These are phyloP conservation scores for Carapus acus DNA, from an alignment of 2,797 vertebrate genomes.

Conservation along the genomic window DNA sequence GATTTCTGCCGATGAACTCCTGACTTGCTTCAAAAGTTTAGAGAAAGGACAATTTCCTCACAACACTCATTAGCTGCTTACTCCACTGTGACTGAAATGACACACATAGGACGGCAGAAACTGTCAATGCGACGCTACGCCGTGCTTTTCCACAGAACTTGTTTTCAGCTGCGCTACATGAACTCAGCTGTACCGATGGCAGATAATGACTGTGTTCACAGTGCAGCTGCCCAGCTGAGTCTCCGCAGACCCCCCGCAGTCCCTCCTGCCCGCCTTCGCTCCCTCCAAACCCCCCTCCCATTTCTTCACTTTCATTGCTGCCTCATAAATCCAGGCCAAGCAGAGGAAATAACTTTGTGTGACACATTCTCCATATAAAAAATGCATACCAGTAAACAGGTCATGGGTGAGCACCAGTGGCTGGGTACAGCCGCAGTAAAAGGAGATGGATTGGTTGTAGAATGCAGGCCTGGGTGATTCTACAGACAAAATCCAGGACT, in stretches of 20 bases:
- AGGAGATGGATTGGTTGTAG: no score
- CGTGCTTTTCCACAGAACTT: constrained; percentile 6
- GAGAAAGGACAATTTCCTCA: no score
- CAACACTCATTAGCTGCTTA: no score
- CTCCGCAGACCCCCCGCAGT: constrained; percentile 24
- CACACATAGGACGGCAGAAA: not conserved
- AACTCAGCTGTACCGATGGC: constrained; percentile 24
- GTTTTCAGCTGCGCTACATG: constrained; percentile 24
- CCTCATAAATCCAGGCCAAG: not conserved
- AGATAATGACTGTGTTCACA: constrained; percentile 24
- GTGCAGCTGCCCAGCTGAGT: constrained; percentile 36
- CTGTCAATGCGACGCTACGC: no score
- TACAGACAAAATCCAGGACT: no score
- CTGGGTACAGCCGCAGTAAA: no score
- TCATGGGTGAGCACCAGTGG: no score
- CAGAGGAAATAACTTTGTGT: not conserved
- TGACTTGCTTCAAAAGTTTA: no score
- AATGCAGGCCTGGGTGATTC: no score
- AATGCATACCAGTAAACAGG: no score
- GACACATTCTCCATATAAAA: not conserved
- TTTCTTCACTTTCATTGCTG: not conserved
- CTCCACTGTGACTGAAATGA: no score
- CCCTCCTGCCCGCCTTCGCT: not conserved
- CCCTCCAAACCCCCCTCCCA: not conserved
- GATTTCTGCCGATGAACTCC: no score